Evolutionary conservation across 2,113 vertebrate genomes (phyloP).

Genomic region (Megalops atlanticus): DNA sequence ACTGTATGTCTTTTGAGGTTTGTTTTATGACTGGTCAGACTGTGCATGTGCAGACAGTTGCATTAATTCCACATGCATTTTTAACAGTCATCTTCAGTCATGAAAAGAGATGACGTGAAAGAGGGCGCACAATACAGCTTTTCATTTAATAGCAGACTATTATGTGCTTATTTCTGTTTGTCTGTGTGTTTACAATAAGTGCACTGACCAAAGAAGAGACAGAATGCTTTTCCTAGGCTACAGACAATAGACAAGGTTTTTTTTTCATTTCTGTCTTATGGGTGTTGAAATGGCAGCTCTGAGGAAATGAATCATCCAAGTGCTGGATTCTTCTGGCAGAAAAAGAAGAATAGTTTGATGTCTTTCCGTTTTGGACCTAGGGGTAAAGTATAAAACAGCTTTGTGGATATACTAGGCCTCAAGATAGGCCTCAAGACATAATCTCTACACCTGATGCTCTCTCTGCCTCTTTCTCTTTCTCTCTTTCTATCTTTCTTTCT

Average conservation of each 20-base stretch:
- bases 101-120: neutral
- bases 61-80: too few species aligned
- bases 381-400: too few species aligned
- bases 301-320: neutral
- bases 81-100: neutral
- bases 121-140: neutral
- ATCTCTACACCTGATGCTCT: neutral
- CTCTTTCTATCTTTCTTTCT: neutral
- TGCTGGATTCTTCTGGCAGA: neutral
- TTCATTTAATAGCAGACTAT: neutral
- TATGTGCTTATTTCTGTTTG: neutral
- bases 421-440: constrained; percentile 2
- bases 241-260: neutral
- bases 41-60: too few species aligned
- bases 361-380: too few species aligned
- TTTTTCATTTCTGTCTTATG: neutral
- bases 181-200: neutral
- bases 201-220: neutral
- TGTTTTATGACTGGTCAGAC: too few species aligned
- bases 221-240: neutral
- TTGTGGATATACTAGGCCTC: constrained; percentile 1
- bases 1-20: too few species aligned
- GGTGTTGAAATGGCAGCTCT: neutral
- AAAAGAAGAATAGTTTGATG: neutral
- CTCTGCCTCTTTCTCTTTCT: neutral